phyloP scores from a whole-genome alignment of 2,113 vertebrate species.

The Felis catus region F.catus_Fca126_mat1.0 CM031415.1:128804501-128805000 shows the following conservation, averaged over 20 bases:
- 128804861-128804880: not conserved
- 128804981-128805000: not conserved
- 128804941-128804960: not conserved
- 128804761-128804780: not conserved
- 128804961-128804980: not conserved
- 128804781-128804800: slow-evolving; percentile 48
- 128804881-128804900: not conserved
- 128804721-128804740: slow-evolving; percentile 27
- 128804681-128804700: not conserved
- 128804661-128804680: not conserved
- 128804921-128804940: not conserved
- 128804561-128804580: not conserved
- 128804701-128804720: slow-evolving; percentile 12
- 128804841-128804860: slow-evolving; percentile 12
- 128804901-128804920: not conserved
- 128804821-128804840: not conserved
- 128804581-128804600: not conserved
- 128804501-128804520: not conserved
- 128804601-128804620: not conserved
- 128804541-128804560: not conserved
- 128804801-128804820: not conserved
- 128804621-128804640: not conserved
- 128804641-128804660: not conserved
- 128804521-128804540: not conserved
- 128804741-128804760: not conserved